Percentiles rank a stretch among this genome's conserved stretches.
Conservation (phyloP, 53 echinoderm and acorn worm genomes). For the Arbacia lixula region DNA sequence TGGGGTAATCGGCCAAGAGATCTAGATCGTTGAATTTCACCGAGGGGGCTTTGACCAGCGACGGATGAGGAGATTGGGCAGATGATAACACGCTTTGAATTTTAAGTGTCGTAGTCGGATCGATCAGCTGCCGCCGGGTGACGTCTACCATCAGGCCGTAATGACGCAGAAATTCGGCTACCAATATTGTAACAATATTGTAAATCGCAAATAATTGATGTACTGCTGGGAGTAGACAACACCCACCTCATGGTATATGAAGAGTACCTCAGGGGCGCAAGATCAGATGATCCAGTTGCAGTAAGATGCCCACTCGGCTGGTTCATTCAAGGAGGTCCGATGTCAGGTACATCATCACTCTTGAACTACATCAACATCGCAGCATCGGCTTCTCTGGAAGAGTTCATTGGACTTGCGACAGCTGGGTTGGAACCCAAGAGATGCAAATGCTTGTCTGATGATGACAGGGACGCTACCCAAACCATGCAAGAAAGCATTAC, state of each 20-base stretch:
- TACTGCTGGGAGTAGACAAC: slow-evolving; percentile 49
- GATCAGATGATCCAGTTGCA: slow-evolving; percentile 42
- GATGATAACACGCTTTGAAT: too few species aligned
- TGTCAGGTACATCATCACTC: slow-evolving; percentile 43
- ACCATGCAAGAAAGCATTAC: slow-evolving; percentile 19
- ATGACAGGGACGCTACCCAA: slow-evolving; percentile 44
- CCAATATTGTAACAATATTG: too few species aligned
- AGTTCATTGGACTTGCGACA: slow-evolving; percentile 67
- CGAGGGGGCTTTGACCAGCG: too few species aligned
- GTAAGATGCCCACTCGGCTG: slow-evolving; percentile 53
- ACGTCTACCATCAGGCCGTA: too few species aligned
- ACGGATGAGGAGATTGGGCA: too few species aligned
- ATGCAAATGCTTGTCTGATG: slow-evolving; percentile 53
- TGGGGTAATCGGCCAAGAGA: too few species aligned
- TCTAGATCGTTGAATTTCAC: too few species aligned
- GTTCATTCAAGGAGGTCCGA: slow-evolving; percentile 55
- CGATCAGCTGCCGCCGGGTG: too few species aligned
- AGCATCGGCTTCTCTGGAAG: slow-evolving; percentile 64
- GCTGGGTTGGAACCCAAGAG: slow-evolving; percentile 65
- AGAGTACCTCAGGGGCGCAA: slow-evolving; percentile 22
- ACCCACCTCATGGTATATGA: slow-evolving; percentile 54
- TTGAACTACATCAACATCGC: slow-evolving; percentile 66
- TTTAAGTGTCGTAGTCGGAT: too few species aligned
- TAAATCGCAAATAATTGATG: too few species aligned
- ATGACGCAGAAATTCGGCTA: too few species aligned